phyloP scores from a whole-genome alignment of 2,888 invertebrate species.

The Euspilapteryx auroguttella region DNA sequence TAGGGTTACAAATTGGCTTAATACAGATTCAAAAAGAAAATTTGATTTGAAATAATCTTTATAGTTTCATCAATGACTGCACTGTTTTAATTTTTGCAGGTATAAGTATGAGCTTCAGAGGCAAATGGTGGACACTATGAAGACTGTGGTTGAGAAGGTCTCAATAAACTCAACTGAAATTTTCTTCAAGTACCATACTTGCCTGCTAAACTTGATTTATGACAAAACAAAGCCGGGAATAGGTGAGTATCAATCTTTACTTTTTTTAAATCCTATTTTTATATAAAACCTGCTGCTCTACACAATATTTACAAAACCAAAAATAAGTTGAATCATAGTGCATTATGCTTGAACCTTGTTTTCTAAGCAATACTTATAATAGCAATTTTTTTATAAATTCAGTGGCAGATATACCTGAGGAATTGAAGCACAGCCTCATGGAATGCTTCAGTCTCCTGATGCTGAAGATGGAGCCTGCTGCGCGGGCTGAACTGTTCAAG shows the following conservation, averaged over 20 bases:
- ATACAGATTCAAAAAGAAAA: no score
- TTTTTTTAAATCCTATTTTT: no score
- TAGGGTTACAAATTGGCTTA: no score
- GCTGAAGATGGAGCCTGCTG: slow-evolving; percentile 42
- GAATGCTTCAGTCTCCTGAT: slow-evolving; percentile 53
- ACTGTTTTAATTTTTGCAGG: slow-evolving; percentile 15
- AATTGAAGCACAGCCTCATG: slow-evolving; percentile 63
- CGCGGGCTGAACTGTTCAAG: slow-evolving; percentile 59
- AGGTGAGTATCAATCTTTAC: no score
- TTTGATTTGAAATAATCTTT: no score
- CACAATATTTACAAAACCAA: no score
- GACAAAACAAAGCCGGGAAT: slow-evolving; percentile 45
- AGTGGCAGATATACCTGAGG: slow-evolving; percentile 65
- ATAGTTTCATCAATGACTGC: no score
- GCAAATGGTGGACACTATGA: slow-evolving; percentile 49
- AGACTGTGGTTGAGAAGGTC: slow-evolving; percentile 42
- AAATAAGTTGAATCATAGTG: no score
- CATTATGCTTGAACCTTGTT: no score
- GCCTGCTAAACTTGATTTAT: slow-evolving; percentile 57
- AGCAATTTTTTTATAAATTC: slow-evolving; percentile 7
- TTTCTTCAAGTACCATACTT: slow-evolving; percentile 58
- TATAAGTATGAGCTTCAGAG: slow-evolving; percentile 46
- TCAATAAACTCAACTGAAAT: slow-evolving; percentile 44
- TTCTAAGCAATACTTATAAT: slow-evolving; percentile 2
- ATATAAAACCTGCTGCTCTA: no score